These are phyloP conservation scores for Ceratosolen solmsi DNA, from an alignment of 1,140 invertebrate genomes.

Conservation along the genomic window DNA sequence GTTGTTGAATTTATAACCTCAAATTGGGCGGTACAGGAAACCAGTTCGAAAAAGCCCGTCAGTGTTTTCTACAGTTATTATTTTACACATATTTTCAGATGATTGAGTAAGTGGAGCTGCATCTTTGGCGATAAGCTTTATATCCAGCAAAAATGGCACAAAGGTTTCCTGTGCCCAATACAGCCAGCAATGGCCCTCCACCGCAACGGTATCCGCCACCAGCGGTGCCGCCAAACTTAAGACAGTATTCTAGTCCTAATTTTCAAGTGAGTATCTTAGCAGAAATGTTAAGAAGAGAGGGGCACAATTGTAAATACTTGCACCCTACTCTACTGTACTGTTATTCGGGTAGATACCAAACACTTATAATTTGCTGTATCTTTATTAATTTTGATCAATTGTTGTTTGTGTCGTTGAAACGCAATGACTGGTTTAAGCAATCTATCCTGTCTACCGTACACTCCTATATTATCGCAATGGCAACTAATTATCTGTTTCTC, in stretches of 20 bases:
- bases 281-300: too few relatives aligned
- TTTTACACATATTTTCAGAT: constrained; percentile 35
- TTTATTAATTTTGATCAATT: background rate
- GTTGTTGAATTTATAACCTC: constrained; percentile 23
- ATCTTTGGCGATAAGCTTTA: constrained; percentile 16
- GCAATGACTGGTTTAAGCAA: background rate
- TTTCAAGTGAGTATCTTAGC: constrained; percentile 75
- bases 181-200: constrained; percentile 75
- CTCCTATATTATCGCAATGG: too few relatives aligned
- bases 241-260: constrained; percentile 77
- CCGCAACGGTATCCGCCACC: constrained; percentile 77
- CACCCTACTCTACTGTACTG: background rate
- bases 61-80: background rate
- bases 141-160: constrained; percentile 72
- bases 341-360: background rate
- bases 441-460: background rate
- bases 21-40: background rate
- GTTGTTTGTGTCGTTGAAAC: background rate
- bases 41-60: background rate
- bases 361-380: background rate
- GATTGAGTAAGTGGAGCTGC: constrained; percentile 15
- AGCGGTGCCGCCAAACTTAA: constrained; percentile 75
- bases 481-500: too few relatives aligned
- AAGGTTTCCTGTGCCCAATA: constrained; percentile 59
- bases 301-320: too few relatives aligned